These are phyloP conservation scores for Scaptomyza flava DNA, from an alignment of 2,888 invertebrate genomes.

Conservation along the genomic window DNA sequence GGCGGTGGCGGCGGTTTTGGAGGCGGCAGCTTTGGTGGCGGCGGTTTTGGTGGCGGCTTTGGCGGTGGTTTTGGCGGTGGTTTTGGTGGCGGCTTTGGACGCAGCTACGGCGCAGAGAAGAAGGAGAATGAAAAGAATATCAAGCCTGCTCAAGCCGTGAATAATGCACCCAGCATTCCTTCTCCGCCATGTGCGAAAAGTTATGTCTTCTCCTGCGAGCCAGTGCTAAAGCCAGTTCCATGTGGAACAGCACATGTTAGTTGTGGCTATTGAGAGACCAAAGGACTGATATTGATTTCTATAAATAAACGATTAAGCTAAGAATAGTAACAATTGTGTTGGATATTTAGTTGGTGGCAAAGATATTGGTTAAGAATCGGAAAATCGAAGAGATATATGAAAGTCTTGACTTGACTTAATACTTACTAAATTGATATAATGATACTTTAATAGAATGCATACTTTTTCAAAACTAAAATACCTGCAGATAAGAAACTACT, in stretches of 20 bases:
- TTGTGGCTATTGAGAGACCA: constrained; percentile 49
- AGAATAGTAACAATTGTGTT: background rate
- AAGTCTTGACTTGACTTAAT: too few species aligned
- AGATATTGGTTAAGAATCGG: too few species aligned
- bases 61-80: constrained; percentile 18
- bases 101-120: constrained; percentile 41
- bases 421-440: too few species aligned
- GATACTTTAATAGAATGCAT: too few species aligned
- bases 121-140: background rate
- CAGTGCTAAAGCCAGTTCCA: constrained; percentile 63
- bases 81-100: constrained; percentile 32
- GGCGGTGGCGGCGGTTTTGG: constrained; percentile 21
- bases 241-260: constrained; percentile 39
- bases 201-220: constrained; percentile 71
- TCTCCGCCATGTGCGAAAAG: constrained; percentile 66
- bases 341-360: background rate
- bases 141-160: background rate
- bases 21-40: constrained; percentile 7
- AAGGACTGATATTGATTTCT: constrained; percentile 43
- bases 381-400: too few species aligned
- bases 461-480: too few species aligned
- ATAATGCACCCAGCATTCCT: constrained; percentile 26
- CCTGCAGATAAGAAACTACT: too few species aligned
- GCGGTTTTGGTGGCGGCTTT: constrained; percentile 14
- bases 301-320: constrained; percentile 30